These are phyloP conservation scores for Edolisoma coerulescens DNA, from an alignment of 2,113 vertebrate genomes.

Conservation along the genomic window DNA sequence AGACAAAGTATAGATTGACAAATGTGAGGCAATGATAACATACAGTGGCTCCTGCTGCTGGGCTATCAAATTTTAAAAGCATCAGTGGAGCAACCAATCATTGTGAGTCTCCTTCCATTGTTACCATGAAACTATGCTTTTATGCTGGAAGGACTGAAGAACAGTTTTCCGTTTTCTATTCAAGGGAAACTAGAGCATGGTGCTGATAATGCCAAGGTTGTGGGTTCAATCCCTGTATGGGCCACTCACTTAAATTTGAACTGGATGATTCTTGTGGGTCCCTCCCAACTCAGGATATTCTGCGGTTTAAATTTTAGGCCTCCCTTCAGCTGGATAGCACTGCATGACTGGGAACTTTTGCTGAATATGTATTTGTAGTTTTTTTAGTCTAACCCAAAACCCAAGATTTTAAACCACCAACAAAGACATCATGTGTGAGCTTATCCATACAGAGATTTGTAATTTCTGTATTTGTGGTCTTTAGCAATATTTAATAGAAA, in stretches of 20 bases:
- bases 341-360: background rate
- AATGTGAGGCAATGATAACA: background rate
- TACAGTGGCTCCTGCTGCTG: background rate
- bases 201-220: background rate
- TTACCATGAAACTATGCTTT: background rate
- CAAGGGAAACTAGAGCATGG: background rate
- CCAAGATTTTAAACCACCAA: background rate
- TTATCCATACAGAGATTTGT: background rate
- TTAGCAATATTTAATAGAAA: background rate
- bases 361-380: background rate
- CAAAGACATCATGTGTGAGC: background rate
- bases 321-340: background rate
- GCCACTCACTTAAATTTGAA: too few relatives aligned
- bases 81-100: background rate
- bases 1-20: background rate
- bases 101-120: background rate
- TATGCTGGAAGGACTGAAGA: background rate
- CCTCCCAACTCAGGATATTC: background rate
- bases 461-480: background rate
- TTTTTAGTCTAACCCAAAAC: background rate
- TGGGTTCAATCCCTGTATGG: too few relatives aligned
- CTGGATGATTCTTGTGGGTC: background rate
- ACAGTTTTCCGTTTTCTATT: background rate
- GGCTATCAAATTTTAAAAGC: background rate
- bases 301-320: background rate